Conservation (phyloP, 2,888 invertebrate genomes). For the Heliothis peltigera region DNA sequence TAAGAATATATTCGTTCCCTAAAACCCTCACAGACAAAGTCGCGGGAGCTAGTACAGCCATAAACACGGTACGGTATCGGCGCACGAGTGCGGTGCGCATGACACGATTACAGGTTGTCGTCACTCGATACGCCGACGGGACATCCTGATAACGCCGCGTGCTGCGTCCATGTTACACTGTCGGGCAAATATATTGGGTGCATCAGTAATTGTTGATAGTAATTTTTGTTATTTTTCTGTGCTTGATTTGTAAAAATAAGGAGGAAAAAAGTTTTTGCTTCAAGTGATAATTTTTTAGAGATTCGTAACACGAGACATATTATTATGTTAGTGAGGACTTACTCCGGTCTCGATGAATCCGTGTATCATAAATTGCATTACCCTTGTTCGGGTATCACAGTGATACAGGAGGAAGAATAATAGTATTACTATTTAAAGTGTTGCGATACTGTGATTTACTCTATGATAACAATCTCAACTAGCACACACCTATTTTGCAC, state of each 20-base stretch:
- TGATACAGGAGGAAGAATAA: no score
- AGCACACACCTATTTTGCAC: no score
- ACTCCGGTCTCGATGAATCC: no score
- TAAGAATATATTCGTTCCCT: neutral
- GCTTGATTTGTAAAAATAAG: neutral
- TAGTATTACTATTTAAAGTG: no score
- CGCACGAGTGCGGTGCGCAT: slow-evolving; percentile 64
- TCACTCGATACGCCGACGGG: slow-evolving; percentile 83
- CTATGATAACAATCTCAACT: no score
- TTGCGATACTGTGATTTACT: no score
- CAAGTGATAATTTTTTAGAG: no score
- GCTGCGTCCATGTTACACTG: slow-evolving; percentile 82
- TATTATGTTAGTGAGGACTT: no score
- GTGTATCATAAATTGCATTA: no score
- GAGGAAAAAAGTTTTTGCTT: no score
- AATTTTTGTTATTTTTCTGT: neutral
- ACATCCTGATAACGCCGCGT: slow-evolving; percentile 87
- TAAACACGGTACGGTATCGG: slow-evolving; percentile 35
- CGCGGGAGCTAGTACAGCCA: slow-evolving; percentile 8
- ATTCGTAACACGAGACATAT: no score
- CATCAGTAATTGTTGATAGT: slow-evolving; percentile 4
- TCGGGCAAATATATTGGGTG: slow-evolving; percentile 55
- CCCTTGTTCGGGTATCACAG: no score
- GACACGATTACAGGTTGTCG: slow-evolving; percentile 86
- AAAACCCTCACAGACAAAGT: slow-evolving; percentile 15